These are phyloP conservation scores for Malurus cyaneus DNA, from an alignment of 2,113 vertebrate genomes.

Conservation along the genomic window DNA sequence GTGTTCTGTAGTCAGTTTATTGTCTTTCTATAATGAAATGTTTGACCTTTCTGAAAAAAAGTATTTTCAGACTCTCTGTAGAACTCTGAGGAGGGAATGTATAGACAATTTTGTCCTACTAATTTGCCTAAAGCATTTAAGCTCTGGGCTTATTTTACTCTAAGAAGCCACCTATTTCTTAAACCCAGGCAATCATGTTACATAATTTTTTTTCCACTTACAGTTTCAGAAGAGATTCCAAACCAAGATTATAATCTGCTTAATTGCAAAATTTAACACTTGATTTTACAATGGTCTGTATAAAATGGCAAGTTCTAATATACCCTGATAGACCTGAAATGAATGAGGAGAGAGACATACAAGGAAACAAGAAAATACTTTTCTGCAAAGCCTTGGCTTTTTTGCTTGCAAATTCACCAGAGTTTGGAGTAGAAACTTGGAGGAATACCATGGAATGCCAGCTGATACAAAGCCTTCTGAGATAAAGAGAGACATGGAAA, in stretches of 20 bases:
- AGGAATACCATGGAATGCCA: background rate
- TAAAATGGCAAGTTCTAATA: background rate
- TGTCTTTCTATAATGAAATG: conserved; percentile 7
- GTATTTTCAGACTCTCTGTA: conserved; percentile 34
- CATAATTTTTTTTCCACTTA: background rate
- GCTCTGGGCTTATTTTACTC: background rate
- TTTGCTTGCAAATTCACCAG: background rate
- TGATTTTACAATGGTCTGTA: background rate
- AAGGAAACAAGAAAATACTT: background rate
- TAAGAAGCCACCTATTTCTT: conserved; percentile 37
- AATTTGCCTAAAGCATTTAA: conserved; percentile 7
- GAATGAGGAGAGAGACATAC: background rate
- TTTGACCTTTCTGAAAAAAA: conserved; percentile 8
- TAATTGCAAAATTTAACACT: background rate
- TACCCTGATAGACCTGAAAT: background rate
- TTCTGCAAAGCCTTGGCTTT: background rate
- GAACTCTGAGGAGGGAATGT: background rate
- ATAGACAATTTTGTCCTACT: conserved; percentile 36
- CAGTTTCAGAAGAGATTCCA: conserved; percentile 57
- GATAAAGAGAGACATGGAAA: background rate
- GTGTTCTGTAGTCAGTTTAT: background rate
- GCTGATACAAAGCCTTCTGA: background rate
- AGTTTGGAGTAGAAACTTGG: background rate
- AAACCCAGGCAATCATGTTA: conserved; percentile 29
- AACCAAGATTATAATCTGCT: conserved; percentile 40